These are phyloP conservation scores for Eupithecia insigniata DNA, from an alignment of 2,888 invertebrate species.

Conservation along the genomic window DNA sequence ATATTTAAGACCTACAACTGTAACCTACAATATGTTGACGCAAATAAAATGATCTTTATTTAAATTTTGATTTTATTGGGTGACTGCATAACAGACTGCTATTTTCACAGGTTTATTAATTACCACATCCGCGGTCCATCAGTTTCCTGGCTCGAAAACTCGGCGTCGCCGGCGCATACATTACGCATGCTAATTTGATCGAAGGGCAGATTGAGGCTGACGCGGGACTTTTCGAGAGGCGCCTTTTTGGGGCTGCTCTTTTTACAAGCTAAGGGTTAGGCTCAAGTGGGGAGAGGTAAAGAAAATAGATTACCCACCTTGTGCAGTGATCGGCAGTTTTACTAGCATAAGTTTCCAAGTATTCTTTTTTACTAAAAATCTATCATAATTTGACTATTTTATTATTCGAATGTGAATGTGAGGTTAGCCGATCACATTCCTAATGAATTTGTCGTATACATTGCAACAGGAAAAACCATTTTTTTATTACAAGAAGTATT, in stretches of 20 bases:
- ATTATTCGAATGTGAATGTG: too few species aligned
- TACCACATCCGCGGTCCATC: conserved; percentile 20
- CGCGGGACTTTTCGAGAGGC: conserved; percentile 26
- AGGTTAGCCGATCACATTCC: too few species aligned
- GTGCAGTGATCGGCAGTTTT: background rate
- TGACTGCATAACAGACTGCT: background rate
- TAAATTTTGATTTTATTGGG: background rate
- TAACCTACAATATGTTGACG: too few species aligned
- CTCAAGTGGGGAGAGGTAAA: conserved; percentile 1
- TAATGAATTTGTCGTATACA: too few species aligned
- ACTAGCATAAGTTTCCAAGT: background rate
- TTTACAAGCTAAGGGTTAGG: conserved; percentile 13
- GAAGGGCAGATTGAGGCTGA: conserved; percentile 50
- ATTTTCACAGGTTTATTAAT: conserved; percentile 10
- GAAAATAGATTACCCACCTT: background rate
- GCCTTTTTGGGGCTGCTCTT: conserved; percentile 26
- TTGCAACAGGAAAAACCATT: background rate
- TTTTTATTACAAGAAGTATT: background rate
- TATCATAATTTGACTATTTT: too few species aligned
- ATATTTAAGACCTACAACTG: too few species aligned
- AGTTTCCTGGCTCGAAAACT: conserved; percentile 42
- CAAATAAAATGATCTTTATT: too few species aligned
- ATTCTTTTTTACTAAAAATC: background rate
- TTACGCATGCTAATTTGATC: conserved; percentile 68
- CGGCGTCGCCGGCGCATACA: conserved; percentile 59